A percentile compares a stretch with the other conserved stretches of the same genome.
Conservation (phyloP, 2,888 invertebrate genomes). For the Andrena bicolor region DNA sequence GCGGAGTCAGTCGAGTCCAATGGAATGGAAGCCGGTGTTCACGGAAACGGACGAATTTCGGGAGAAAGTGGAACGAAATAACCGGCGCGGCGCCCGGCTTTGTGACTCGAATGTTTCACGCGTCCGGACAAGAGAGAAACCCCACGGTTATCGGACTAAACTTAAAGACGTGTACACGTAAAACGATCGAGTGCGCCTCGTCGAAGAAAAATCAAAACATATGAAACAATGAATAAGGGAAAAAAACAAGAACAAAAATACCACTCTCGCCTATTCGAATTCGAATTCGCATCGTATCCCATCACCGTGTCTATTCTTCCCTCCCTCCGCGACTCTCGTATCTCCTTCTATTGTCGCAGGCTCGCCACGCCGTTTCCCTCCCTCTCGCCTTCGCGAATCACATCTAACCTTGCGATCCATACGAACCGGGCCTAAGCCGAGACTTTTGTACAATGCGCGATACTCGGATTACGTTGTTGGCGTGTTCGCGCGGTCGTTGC, state of each 20-base stretch:
- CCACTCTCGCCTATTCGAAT: slow-evolving; percentile 55
- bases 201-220: slow-evolving; percentile 68
- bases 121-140: slow-evolving; percentile 47
- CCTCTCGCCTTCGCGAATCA: neutral
- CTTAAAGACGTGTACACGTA: slow-evolving; percentile 60
- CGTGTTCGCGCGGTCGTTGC: slow-evolving; percentile 3
- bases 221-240: slow-evolving; percentile 69
- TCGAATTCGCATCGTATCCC: slow-evolving; percentile 51
- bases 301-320: slow-evolving; percentile 29
- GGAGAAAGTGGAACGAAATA: slow-evolving; percentile 38
- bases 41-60: slow-evolving; percentile 40
- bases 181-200: slow-evolving; percentile 64
- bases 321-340: slow-evolving; percentile 5
- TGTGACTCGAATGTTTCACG: neutral
- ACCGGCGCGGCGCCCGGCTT: slow-evolving; percentile 6
- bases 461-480: neutral
- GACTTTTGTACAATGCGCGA: neutral
- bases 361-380: neutral
- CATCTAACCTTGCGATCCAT: neutral
- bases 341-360: neutral
- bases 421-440: neutral
- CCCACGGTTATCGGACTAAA: slow-evolving; percentile 57
- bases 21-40: slow-evolving; percentile 17
- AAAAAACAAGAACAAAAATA: slow-evolving; percentile 73
- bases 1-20: slow-evolving; percentile 3